These are phyloP conservation scores for Erannis defoliaria DNA, from an alignment of 2,888 invertebrate species.

Conservation along the genomic window DNA sequence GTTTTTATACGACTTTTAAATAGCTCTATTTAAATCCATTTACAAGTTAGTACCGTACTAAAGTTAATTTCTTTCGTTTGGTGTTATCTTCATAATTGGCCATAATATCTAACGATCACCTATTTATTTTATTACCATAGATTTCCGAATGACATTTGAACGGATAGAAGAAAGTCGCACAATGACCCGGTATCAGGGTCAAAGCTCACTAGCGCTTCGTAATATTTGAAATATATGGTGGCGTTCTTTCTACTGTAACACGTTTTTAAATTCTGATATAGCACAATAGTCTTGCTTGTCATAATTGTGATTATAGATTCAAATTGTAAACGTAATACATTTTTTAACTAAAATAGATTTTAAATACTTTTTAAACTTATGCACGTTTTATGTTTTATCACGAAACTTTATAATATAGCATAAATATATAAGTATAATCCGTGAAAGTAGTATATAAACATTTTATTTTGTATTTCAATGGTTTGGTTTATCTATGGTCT, in stretches of 20 bases:
- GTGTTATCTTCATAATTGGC: conserved; percentile 23
- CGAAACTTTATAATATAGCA: too few relatives aligned
- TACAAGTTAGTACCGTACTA: conserved; percentile 9
- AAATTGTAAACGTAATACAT: too few relatives aligned
- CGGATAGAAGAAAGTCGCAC: conserved; percentile 48
- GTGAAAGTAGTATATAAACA: background rate
- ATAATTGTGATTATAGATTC: too few relatives aligned
- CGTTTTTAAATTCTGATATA: too few relatives aligned
- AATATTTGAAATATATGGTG: background rate
- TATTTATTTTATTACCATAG: conserved; percentile 34
- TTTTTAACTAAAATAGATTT: too few relatives aligned
- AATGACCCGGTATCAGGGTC: conserved; percentile 40
- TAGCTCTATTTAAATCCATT: conserved; percentile 14
- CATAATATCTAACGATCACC: conserved; percentile 22
- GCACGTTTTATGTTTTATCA: too few relatives aligned
- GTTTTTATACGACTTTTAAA: conserved; percentile 12
- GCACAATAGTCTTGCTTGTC: too few relatives aligned
- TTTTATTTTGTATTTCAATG: background rate
- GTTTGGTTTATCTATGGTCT: background rate
- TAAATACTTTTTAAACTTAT: too few relatives aligned
- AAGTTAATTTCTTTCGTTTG: conserved; percentile 17
- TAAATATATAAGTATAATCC: too few relatives aligned
- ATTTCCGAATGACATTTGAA: conserved; percentile 33
- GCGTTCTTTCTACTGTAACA: background rate
- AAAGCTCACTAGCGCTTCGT: conserved; percentile 4